These are phyloP conservation scores for Masnerella sp. DNA, from an alignment of 2,888 invertebrate species.

Conservation along the genomic window DNA sequence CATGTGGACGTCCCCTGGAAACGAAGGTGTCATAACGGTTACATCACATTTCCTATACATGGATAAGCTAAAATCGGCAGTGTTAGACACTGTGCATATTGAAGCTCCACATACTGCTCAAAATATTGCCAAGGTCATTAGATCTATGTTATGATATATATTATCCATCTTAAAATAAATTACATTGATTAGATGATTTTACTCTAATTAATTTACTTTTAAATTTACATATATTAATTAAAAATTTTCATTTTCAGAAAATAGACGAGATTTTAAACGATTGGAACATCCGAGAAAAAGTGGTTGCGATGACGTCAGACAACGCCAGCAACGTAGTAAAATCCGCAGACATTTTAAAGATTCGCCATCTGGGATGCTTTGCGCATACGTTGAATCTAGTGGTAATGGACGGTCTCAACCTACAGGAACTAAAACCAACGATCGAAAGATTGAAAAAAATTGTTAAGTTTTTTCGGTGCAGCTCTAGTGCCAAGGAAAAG, in stretches of 20 bases:
- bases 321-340: slow-evolving; percentile 1
- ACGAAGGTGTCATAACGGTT: slow-evolving; percentile 6
- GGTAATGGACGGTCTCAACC: neutral
- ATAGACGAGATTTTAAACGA: neutral
- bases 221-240: no score
- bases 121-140: slow-evolving; percentile 24
- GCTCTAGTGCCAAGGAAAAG: slow-evolving; percentile 16
- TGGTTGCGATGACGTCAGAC: neutral
- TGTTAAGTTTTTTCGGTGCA: slow-evolving; percentile 5
- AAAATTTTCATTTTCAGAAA: slow-evolving; percentile 12
- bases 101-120: slow-evolving; percentile 14
- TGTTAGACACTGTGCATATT: slow-evolving; percentile 3
- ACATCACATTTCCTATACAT: slow-evolving; percentile 14
- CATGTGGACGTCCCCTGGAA: slow-evolving; percentile 10
- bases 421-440: neutral
- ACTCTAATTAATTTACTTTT: no score
- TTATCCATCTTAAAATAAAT: neutral
- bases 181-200: no score
- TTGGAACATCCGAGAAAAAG: slow-evolving; percentile 1
- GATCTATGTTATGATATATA: no score
- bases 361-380: slow-evolving; percentile 3
- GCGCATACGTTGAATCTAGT: slow-evolving; percentile 4
- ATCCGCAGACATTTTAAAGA: neutral
- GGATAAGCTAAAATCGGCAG: slow-evolving; percentile 7
- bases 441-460: slow-evolving; percentile 5